Percentiles rank a stretch among this genome's conserved stretches.
phyloP scores from a whole-genome alignment of 2,888 invertebrate genomes.

The Nebria salina region DNA sequence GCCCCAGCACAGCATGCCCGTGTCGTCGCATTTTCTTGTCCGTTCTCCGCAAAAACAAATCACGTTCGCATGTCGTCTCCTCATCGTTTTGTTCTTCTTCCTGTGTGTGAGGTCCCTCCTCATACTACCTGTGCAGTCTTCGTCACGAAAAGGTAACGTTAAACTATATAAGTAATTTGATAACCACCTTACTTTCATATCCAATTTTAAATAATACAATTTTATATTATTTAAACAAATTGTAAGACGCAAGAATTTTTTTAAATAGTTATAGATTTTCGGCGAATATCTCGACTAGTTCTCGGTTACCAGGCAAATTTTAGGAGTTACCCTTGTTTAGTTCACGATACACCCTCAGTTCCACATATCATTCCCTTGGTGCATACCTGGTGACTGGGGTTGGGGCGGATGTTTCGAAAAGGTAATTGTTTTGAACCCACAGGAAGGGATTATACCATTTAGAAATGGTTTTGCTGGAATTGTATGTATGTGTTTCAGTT shows the following conservation, averaged over 20 bases:
- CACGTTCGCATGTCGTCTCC: background rate
- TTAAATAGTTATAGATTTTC: background rate
- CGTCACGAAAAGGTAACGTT: background rate
- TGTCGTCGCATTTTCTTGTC: background rate
- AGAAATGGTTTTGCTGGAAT: slow-evolving; percentile 5
- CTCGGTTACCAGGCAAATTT: background rate
- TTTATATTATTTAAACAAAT: too few species aligned
- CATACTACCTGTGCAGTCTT: background rate
- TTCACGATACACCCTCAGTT: background rate
- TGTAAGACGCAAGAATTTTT: too few species aligned
- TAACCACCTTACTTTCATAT: background rate
- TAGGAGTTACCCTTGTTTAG: background rate
- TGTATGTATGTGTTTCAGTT: background rate
- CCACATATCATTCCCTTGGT: background rate
- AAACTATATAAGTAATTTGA: background rate
- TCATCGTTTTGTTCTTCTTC: background rate
- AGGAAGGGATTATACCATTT: slow-evolving; percentile 27
- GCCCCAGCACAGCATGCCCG: background rate
- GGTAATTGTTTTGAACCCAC: slow-evolving; percentile 26
- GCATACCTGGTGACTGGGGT: slow-evolving; percentile 2
- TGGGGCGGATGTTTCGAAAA: slow-evolving; percentile 13
- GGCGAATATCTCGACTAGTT: background rate
- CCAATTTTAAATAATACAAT: background rate
- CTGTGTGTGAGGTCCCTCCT: background rate
- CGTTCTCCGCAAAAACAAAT: background rate